Evolutionary conservation across 2,113 vertebrate genomes (phyloP).

Genomic region (Abramis brama): DNA sequence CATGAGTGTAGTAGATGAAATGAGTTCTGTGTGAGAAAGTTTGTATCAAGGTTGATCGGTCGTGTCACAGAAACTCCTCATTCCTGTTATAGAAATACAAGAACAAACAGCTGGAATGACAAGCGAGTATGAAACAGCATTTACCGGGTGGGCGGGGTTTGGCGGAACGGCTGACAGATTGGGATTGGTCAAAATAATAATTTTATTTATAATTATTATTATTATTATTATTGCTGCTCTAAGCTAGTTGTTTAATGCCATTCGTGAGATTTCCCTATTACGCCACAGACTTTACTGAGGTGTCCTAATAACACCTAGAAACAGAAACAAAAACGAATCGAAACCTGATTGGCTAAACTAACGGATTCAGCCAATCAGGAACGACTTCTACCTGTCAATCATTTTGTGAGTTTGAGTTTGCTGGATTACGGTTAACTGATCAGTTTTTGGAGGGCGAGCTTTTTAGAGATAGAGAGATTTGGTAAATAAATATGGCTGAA

Average conservation of each 20-base stretch:
- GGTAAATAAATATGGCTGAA: neutral
- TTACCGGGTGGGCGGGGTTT: neutral
- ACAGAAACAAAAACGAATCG: neutral
- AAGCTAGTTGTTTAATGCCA: neutral
- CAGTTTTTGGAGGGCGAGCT: neutral
- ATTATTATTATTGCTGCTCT: neutral
- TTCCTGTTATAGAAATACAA: neutral
- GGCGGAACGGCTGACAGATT: neutral
- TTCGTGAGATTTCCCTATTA: neutral
- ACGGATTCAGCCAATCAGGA: neutral
- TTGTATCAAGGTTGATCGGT: neutral
- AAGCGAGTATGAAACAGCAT: neutral
- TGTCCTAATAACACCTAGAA: neutral
- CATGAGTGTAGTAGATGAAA: slow-evolving; percentile 11
- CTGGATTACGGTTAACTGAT: neutral
- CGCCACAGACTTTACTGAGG: neutral
- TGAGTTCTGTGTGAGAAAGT: neutral
- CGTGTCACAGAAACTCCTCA: neutral
- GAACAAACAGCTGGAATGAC: neutral
- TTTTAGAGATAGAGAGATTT: neutral
- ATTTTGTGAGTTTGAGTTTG: neutral
- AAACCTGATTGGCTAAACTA: too few relatives aligned
- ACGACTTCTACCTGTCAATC: neutral
- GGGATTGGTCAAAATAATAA: neutral
- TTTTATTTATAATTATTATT: neutral